phyloP scores from a whole-genome alignment of 2,888 invertebrate species.

The Microplitis manilae region DNA sequence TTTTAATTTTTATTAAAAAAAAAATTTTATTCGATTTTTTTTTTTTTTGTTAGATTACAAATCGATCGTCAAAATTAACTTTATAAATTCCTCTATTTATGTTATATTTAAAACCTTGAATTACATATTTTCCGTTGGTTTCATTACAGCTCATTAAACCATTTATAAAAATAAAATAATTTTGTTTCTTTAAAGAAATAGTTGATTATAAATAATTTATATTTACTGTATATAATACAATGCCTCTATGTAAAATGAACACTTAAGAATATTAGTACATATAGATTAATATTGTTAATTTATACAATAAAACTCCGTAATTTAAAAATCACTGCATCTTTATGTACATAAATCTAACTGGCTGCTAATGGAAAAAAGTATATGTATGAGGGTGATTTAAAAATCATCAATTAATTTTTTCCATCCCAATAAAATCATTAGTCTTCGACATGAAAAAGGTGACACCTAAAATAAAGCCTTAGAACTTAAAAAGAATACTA shows the following conservation, averaged over 20 bases:
- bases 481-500: too few species aligned
- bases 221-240: conserved; percentile 52
- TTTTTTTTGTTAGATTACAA: not conserved
- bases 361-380: conserved; percentile 61
- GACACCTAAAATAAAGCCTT: too few species aligned
- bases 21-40: too few species aligned
- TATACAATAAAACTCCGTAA: conserved; percentile 44
- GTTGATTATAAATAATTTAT: conserved; percentile 26
- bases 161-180: conserved; percentile 24
- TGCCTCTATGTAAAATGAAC: conserved; percentile 53
- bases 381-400: conserved; percentile 13
- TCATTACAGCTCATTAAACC: not conserved
- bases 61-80: not conserved
- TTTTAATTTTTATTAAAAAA: conserved; percentile 51
- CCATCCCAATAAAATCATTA: too few species aligned
- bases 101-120: conserved; percentile 19
- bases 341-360: conserved; percentile 70
- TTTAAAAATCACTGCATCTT: conserved; percentile 64
- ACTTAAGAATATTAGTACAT: conserved; percentile 46
- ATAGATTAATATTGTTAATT: conserved; percentile 51
- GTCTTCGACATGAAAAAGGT: too few species aligned
- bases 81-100: conserved; percentile 7
- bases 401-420: too few species aligned
- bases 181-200: conserved; percentile 28
- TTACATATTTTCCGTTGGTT: not conserved